Evolutionary conservation across 2,113 vertebrate species (phyloP).

Genomic region (Corythornis madagascariensis): DNA sequence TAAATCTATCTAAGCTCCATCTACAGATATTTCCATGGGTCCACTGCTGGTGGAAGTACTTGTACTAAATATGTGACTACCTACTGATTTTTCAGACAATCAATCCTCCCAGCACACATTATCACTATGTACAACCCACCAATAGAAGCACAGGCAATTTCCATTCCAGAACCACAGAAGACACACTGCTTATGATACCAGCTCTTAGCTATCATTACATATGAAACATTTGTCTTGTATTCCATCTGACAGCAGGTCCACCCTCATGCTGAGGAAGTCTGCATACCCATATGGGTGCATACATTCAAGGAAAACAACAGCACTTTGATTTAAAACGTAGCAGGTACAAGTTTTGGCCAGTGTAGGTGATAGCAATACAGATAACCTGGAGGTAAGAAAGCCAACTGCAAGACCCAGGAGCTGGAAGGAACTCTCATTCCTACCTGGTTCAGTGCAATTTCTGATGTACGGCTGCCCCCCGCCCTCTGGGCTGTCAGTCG

Average conservation of each 20-base stretch:
- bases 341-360: background rate
- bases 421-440: background rate
- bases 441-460: conserved; percentile 97
- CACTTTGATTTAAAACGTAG: background rate
- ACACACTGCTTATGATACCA: background rate
- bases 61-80: background rate
- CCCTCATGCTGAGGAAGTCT: background rate
- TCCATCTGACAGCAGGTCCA: background rate
- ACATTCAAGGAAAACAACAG: background rate
- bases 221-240: background rate
- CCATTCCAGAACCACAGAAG: background rate
- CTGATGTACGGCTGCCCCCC: conserved; percentile 62
- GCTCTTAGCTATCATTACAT: background rate
- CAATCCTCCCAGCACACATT: background rate
- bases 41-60: background rate
- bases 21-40: background rate
- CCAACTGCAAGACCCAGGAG: background rate
- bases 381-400: background rate
- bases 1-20: background rate
- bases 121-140: fast-evolving
- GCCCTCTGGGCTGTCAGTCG: conserved; percentile 67
- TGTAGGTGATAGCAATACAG: background rate
- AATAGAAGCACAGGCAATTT: fast-evolving
- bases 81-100: background rate
- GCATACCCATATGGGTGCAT: background rate